Percentiles rank a stretch among this genome's conserved stretches.
phyloP scores from a whole-genome alignment of 2,888 invertebrate genomes.

The Tipula unca region DNA sequence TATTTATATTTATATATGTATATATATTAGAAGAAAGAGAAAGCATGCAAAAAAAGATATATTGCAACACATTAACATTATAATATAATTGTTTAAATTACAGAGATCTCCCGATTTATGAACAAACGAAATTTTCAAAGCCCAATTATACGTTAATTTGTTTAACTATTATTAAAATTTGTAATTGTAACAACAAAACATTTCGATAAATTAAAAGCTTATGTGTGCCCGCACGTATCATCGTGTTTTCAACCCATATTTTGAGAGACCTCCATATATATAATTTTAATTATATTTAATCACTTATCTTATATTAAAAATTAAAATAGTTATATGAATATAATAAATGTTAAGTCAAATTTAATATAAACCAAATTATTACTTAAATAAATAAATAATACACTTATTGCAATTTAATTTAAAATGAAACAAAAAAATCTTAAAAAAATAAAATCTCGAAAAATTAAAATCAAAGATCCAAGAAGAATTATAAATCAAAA shows the following conservation, averaged over 20 bases:
- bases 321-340: background rate
- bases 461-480: background rate
- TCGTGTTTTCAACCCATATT: background rate
- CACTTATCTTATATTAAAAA: background rate
- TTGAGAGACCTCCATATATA: background rate
- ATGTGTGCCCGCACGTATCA: background rate
- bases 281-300: background rate
- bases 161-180: no score
- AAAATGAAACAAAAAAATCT: background rate
- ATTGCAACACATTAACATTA: slow-evolving; percentile 33
- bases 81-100: slow-evolving; percentile 23
- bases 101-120: background rate
- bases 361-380: background rate
- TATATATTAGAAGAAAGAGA: slow-evolving; percentile 31
- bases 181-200: background rate
- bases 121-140: background rate
- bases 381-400: slow-evolving; percentile 8
- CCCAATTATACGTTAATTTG: background rate
- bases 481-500: background rate
- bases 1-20: slow-evolving; percentile 25
- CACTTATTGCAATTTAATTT: slow-evolving; percentile 4
- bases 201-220: background rate
- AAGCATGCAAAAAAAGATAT: slow-evolving; percentile 33
- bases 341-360: background rate
- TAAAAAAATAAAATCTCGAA: background rate